These are phyloP conservation scores for Hyperoplus lanceolatus DNA, from an alignment of 2,797 vertebrate genomes.

Conservation along the genomic window DNA sequence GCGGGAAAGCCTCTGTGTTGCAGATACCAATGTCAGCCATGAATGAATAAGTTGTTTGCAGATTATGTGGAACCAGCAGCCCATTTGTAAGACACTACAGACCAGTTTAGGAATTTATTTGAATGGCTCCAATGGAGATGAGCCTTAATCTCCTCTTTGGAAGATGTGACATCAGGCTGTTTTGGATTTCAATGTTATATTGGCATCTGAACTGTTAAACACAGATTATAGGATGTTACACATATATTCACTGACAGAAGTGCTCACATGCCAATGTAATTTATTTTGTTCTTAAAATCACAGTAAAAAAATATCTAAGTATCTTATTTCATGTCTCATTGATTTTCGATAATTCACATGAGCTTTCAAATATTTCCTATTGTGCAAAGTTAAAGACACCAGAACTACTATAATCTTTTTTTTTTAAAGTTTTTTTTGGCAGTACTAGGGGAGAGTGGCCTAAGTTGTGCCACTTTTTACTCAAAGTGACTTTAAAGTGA, in stretches of 20 bases:
- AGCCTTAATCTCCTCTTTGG: conserved; percentile 56
- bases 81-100: conserved; percentile 36
- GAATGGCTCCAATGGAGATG: conserved; percentile 42
- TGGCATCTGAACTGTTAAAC: conserved; percentile 46
- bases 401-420: not conserved
- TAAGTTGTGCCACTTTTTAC: no score
- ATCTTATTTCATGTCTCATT: not conserved
- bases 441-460: no score
- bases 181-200: conserved; percentile 51
- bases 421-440: no score
- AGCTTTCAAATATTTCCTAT: not conserved
- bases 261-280: not conserved
- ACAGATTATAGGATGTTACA: conserved; percentile 20
- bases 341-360: not conserved
- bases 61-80: conserved; percentile 46
- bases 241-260: not conserved
- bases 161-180: conserved; percentile 56
- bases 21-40: conserved; percentile 3
- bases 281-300: no score
- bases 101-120: conserved; percentile 50
- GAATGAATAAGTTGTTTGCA: conserved; percentile 40
- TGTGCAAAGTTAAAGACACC: not conserved
- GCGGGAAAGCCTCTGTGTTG: conserved; percentile 11
- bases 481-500: no score
- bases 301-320: not conserved